Evolutionary conservation across 2,888 invertebrate genomes (phyloP), one percentile per base, ranked within the genome.

Genomic region (Smittia sp.): DNA sequence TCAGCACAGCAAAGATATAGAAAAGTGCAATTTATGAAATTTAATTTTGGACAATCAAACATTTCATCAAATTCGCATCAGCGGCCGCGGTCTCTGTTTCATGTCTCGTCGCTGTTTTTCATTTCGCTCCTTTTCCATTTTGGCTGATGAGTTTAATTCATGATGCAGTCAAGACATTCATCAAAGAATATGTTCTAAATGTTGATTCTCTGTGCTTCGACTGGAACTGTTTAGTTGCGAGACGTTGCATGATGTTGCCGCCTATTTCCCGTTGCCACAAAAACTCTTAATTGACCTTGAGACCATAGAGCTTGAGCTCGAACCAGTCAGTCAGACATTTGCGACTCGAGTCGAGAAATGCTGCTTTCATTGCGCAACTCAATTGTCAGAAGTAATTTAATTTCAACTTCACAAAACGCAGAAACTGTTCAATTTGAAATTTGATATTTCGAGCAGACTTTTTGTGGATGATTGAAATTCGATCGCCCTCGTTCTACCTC

Each of bases 1-100:
- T 32, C 15, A 46, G 15, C 46, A 15, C n/a, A 6, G n/a, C 46
- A 46, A 46, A 15, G 46, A 15, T 2, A 15, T 3, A 11, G 15
- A 46, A 46, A 46, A 46, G 46, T 63, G 63, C 63, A 63, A 25
- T 63, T 63, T 63, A 27, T 9, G 13, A 63, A 27, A 22, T 63
- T 46, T 69, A 52, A 69, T 69, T 52, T 25, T 25, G n/a, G 27
- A 69, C 41, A 25, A 69, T 69, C 32, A 41, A 68, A 39, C 46
- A 68, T 68, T 68, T 68, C 67, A 68, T 68, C 67, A 68, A 38
- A 41, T 68, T 41, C 67, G 15, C 67, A 68, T 68, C 67, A 68
- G n/a, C 67, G 39, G 9, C 41, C n/a, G 67, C 69, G 69, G 69
- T 25, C 7, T 58, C 27, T 63, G 63, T 63, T 63, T 69, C 46